Evolutionary conservation across 1,140 invertebrate species (phyloP).

Genomic region (Heliconius himera): DNA sequence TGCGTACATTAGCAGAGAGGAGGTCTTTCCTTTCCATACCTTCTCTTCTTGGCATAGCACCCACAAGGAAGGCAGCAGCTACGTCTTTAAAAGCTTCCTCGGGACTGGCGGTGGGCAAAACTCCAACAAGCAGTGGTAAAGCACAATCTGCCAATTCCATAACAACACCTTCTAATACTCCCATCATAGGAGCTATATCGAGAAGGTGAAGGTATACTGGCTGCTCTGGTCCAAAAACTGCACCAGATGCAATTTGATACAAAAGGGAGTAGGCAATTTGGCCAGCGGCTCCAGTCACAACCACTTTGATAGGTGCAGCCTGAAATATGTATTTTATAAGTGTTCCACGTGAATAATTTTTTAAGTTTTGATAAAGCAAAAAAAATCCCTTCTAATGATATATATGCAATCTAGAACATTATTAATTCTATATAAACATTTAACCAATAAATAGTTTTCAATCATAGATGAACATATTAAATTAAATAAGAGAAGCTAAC

Average conservation of each 20-base stretch:
- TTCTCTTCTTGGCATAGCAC: conserved; percentile 98
- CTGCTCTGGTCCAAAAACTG: conserved; percentile 97
- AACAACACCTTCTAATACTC: conserved; percentile 96
- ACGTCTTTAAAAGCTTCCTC: conserved; percentile 97
- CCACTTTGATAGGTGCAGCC: conserved; percentile 93
- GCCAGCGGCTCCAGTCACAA: conserved; percentile 98
- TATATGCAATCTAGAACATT: neutral
- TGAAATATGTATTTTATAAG: conserved; percentile 58
- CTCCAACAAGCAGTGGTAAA: conserved; percentile 92
- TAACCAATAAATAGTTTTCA: neutral
- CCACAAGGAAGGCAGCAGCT: conserved; percentile 98
- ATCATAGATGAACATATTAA: neutral
- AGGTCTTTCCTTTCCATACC: conserved; percentile 99
- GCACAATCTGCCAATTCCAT: conserved; percentile 99
- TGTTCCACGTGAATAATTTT: neutral
- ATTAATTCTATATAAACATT: no score
- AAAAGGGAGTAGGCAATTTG: conserved; percentile 99
- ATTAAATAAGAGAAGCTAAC: neutral
- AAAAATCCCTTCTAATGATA: neutral
- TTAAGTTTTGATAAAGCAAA: neutral
- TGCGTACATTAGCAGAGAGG: conserved; percentile 97
- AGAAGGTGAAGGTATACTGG: conserved; percentile 94
- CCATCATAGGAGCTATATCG: conserved; percentile 98
- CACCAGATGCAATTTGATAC: conserved; percentile 96
- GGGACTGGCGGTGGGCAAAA: conserved; percentile 94